Conservation (phyloP, 1,140 invertebrate species). For the Bombus confusus region DNA sequence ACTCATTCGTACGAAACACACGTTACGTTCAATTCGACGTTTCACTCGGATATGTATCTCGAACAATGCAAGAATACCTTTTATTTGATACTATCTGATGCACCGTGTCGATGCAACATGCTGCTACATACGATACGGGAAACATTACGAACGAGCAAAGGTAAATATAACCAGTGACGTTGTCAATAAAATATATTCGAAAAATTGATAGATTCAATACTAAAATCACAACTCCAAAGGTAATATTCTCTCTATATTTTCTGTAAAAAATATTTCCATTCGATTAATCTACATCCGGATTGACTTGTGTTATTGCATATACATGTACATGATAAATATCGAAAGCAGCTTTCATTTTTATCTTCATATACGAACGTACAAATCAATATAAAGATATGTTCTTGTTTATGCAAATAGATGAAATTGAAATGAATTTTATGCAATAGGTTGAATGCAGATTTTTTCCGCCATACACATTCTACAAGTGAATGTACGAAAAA, state of each 20-base stretch:
- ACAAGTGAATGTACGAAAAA: neutral
- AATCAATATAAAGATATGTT: neutral
- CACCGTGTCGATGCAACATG: neutral
- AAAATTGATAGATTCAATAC: neutral
- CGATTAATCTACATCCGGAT: neutral
- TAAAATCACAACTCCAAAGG: neutral
- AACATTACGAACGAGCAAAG: neutral
- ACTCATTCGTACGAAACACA: conserved; percentile 31
- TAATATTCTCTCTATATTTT: neutral
- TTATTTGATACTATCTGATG: neutral
- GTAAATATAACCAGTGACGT: neutral
- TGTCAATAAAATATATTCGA: neutral
- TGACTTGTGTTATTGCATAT: neutral
- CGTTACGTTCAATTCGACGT: conserved; percentile 23
- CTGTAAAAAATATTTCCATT: neutral
- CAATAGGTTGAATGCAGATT: too few species aligned
- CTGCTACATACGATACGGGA: neutral
- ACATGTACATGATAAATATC: too few species aligned
- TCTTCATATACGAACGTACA: neutral
- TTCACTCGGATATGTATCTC: neutral
- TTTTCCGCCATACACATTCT: neutral
- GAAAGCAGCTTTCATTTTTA: neutral
- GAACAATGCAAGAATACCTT: neutral
- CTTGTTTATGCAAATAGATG: neutral
- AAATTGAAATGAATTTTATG: neutral